phyloP scores from a whole-genome alignment of 37 sponge, comb jelly and placozoan genomes.

The Geodia barretti region DNA sequence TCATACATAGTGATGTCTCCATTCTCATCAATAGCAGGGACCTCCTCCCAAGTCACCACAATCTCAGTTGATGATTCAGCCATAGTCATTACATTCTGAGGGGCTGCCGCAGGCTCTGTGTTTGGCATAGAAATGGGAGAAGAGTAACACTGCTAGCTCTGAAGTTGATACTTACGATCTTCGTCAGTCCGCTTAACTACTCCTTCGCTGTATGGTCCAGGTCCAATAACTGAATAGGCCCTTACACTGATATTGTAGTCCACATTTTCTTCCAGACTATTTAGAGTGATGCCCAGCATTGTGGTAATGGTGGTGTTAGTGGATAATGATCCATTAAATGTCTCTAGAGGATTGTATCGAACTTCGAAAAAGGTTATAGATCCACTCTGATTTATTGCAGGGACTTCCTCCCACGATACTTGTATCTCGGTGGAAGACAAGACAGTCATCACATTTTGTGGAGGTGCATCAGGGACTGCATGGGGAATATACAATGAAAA shows the following conservation, averaged over 20 bases:
- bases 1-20: slow-evolving; percentile 39
- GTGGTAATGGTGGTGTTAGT: not conserved
- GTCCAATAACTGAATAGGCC: slow-evolving; percentile 24
- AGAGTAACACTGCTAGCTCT: no score
- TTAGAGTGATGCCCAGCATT: not conserved
- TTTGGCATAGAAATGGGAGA: no score
- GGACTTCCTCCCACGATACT: slow-evolving; percentile 19
- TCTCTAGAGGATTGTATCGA: slow-evolving; percentile 6
- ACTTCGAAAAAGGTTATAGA: slow-evolving; percentile 14
- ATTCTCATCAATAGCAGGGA: slow-evolving; percentile 15
- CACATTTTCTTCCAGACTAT: slow-evolving; percentile 10
- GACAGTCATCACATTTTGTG: not conserved
- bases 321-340: not conserved
- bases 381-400: slow-evolving; percentile 22
- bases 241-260: slow-evolving; percentile 30
- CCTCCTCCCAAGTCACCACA: no score
- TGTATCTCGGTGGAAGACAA: slow-evolving; percentile 8
- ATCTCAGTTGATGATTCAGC: no score
- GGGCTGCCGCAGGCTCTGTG: no score
- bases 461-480: slow-evolving; percentile 3
- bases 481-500: not conserved
- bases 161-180: slow-evolving; percentile 15
- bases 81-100: no score
- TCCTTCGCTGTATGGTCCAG: slow-evolving; percentile 15
- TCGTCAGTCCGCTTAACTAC: slow-evolving; percentile 3